These are phyloP conservation scores for Kuschelorhynchus macadamiae DNA, from an alignment of 2,888 invertebrate species.

Conservation along the genomic window DNA sequence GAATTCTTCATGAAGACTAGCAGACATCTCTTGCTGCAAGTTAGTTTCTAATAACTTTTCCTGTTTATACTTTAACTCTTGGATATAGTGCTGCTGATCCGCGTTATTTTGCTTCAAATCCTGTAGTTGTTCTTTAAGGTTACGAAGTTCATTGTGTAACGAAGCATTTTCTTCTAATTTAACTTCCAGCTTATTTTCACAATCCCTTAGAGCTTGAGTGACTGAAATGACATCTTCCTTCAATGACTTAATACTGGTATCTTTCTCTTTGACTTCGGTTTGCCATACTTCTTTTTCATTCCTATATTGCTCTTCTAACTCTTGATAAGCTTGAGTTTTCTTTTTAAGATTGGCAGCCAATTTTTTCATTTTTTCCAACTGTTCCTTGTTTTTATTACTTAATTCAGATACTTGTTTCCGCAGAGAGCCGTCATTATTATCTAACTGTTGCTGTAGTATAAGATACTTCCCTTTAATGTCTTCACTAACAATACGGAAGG, in stretches of 20 bases:
- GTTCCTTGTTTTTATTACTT: conserved; percentile 77
- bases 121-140: conserved; percentile 39
- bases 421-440: conserved; percentile 61
- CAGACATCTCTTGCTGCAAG: conserved; percentile 60
- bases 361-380: conserved; percentile 84
- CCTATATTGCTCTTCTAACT: conserved; percentile 72
- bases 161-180: conserved; percentile 11
- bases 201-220: conserved; percentile 25
- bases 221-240: conserved; percentile 6
- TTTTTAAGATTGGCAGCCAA: conserved; percentile 84
- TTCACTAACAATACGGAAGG: conserved; percentile 63
- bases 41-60: conserved; percentile 62
- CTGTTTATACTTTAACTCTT: conserved; percentile 53
- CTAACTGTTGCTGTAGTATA: conserved; percentile 63
- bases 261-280: conserved; percentile 60
- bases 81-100: conserved; percentile 61
- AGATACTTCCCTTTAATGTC: conserved; percentile 67
- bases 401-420: conserved; percentile 68
- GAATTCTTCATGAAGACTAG: conserved; percentile 56
- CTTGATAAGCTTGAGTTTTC: conserved; percentile 76
- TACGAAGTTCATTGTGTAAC: conserved; percentile 8
- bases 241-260: conserved; percentile 41
- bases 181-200: conserved; percentile 15
- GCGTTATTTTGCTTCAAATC: conserved; percentile 64
- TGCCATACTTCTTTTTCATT: conserved; percentile 63